These are phyloP conservation scores for Sapajus apella DNA, from an alignment of 2,113 vertebrate species.

Conservation along the genomic window DNA sequence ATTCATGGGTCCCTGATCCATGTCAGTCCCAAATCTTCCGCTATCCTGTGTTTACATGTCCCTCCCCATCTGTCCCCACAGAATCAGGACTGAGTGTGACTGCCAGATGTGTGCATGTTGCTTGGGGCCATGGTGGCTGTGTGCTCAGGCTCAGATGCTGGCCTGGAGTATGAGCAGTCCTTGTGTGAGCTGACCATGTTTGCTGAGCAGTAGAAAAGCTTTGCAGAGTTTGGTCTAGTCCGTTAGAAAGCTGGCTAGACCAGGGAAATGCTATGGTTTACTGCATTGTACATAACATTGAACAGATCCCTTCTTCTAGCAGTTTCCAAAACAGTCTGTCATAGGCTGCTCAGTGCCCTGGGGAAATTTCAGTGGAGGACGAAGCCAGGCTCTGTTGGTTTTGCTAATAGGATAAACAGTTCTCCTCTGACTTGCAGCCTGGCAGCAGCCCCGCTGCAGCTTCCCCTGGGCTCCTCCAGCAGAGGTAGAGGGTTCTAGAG, in stretches of 20 bases:
- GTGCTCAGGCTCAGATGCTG: neutral
- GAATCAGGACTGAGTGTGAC: neutral
- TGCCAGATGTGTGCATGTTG: neutral
- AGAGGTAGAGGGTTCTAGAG: neutral
- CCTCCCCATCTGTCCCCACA: neutral
- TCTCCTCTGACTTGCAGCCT: neutral
- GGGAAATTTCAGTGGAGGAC: slow-evolving; percentile 2
- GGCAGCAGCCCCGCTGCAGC: neutral
- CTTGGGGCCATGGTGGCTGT: neutral
- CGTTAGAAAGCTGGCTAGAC: slow-evolving; percentile 51
- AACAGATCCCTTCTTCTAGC: slow-evolving; percentile 53
- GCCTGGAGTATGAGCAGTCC: neutral
- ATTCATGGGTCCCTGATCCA: neutral
- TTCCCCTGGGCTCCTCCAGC: neutral
- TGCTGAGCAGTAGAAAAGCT: neutral
- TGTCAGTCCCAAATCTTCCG: neutral
- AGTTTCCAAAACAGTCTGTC: slow-evolving; percentile 55
- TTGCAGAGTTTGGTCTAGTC: slow-evolving; percentile 31
- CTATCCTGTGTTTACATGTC: neutral
- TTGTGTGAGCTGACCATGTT: neutral
- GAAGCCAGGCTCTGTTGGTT: slow-evolving; percentile 35
- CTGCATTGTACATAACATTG: slow-evolving; percentile 56
- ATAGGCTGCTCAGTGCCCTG: neutral
- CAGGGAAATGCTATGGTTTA: slow-evolving; percentile 26
- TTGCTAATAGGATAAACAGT: slow-evolving; percentile 49